These are phyloP conservation scores for Ceratoteleas bidentatus DNA, from an alignment of 1,140 invertebrate species.

Conservation along the genomic window DNA sequence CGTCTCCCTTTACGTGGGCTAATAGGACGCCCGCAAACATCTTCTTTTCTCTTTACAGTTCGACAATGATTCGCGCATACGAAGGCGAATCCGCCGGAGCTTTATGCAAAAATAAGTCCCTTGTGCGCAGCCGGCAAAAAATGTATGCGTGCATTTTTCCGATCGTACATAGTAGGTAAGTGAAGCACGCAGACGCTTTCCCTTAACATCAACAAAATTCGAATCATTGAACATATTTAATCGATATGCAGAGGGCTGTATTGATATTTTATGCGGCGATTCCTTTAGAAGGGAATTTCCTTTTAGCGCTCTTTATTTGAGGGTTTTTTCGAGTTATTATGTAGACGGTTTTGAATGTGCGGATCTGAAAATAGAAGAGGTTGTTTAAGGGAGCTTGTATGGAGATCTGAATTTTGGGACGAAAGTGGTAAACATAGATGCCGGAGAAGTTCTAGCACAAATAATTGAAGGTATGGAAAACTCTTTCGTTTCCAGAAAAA, in stretches of 20 bases:
- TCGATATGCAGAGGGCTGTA: conserved; percentile 3
- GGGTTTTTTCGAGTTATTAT: too few species aligned
- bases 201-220: conserved; percentile 33
- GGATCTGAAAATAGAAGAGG: too few species aligned
- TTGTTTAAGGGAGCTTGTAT: too few species aligned
- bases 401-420: too few species aligned
- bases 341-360: too few species aligned
- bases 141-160: conserved; percentile 28
- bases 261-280: conserved; percentile 6
- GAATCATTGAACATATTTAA: conserved; percentile 35
- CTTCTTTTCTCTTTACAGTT: conserved; percentile 61
- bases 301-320: background rate
- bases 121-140: conserved; percentile 15
- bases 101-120: conserved; percentile 49
- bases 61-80: conserved; percentile 51
- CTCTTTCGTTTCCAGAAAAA: too few species aligned
- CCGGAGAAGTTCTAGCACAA: too few species aligned
- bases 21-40: conserved; percentile 47
- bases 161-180: conserved; percentile 13
- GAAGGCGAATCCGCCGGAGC: conserved; percentile 39
- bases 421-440: too few species aligned
- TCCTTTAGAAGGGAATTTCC: background rate
- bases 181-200: conserved; percentile 32
- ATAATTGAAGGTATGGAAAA: too few species aligned
- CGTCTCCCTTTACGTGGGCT: conserved; percentile 54